phyloP scores from a whole-genome alignment of 1,140 invertebrate species.

The Dreissena polymorpha region DNA sequence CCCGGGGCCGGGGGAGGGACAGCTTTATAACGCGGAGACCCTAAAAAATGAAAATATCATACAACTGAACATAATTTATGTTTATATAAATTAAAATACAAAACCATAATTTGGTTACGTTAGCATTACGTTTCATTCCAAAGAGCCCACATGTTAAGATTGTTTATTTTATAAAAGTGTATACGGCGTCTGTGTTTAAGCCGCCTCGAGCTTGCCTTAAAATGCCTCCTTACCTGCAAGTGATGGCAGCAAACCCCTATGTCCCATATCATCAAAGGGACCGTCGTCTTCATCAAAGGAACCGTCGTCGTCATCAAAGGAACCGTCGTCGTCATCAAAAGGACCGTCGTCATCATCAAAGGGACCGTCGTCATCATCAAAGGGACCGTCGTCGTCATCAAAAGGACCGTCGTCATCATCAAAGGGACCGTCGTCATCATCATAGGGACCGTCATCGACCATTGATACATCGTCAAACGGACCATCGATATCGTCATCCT shows the following conservation, averaged over 20 bases:
- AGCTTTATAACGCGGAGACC: background rate
- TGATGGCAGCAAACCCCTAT: background rate
- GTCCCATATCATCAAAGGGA: background rate
- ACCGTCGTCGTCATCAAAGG: background rate
- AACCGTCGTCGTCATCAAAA: background rate
- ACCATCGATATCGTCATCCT: background rate
- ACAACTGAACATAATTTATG: background rate
- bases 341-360: too few species aligned
- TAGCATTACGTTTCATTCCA: background rate
- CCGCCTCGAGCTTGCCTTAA: too few species aligned
- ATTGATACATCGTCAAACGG: background rate
- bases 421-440: constrained; percentile 31
- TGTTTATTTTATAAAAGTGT: background rate
- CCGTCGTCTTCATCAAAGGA: background rate
- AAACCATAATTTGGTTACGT: background rate
- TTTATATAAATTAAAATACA: background rate
- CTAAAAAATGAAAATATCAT: background rate
- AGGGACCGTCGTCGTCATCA: background rate
- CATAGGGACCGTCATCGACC: constrained; percentile 24
- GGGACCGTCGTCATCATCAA: background rate
- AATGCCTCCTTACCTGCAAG: too few species aligned
- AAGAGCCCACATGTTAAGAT: background rate
- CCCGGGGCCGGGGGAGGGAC: constrained; percentile 7
- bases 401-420: background rate
- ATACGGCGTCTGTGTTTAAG: background rate